Base-by-base conservation (phyloP, 1,140 invertebrate genomes). In the Leptonema lineaticorne region DNA sequence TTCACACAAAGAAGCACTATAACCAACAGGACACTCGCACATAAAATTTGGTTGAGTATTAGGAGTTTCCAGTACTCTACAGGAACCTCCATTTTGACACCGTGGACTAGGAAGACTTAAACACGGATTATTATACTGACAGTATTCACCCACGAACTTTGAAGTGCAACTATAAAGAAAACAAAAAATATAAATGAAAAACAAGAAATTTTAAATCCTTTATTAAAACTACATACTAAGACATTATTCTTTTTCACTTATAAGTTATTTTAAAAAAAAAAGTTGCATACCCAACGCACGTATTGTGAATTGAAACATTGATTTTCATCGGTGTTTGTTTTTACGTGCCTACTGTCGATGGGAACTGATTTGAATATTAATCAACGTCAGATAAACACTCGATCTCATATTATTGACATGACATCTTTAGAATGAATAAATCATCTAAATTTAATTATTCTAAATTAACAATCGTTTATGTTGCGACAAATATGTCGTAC, bases 51-150 rank as follows among this genome's bases (percentile, higher is more conserved):
- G 92, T 0, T 87, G 86, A 0, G 86, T 84, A 24, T 84, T 84
- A 24, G 82, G 82, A 11, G 87, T 87, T 62, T 89, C 86, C 56
- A 87, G 83, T 20, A 95, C 92, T 65, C 89, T 81, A 78, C 96
- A 98, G 1, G 91, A 92, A 53, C 95, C 96, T 4, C 94, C 94
- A 79, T 98, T 98, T 79, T 96, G 93, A 80, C 92, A 95, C 46
- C 92, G 87, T 8, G 83, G 81, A 22, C 86, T 87, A 0, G 87
- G 87, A 4, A 89, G 92, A 53, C 92, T 94, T 75, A 92, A 87
- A 79, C 96, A 98, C 0, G 96, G 95, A 82, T 97, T 97, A 68
- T 88, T 83, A 77, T 95, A 88, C 76, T 97, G 92, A 77, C 96
- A 98, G 82, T 94, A 97, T 78, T 96, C 93, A 71, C 95, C 95